Conservation (phyloP, 2,797 vertebrate genomes). For the Geotrypetes seraphini region DNA sequence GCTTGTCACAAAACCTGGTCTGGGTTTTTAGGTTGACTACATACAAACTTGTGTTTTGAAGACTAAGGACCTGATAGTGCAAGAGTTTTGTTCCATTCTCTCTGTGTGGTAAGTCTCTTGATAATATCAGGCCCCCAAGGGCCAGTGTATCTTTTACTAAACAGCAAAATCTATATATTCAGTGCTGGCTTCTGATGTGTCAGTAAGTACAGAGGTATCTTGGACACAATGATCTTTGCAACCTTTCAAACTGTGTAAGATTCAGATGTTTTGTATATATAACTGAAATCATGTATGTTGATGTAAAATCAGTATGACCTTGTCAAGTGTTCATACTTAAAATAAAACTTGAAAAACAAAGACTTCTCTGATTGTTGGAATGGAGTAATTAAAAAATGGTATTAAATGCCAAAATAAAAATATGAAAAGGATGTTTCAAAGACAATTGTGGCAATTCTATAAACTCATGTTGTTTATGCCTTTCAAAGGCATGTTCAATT, state of each 20-base stretch:
- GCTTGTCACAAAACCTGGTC: constrained; percentile 23
- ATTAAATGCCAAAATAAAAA: too few relatives aligned
- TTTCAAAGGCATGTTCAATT: too few relatives aligned
- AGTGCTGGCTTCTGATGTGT: constrained; percentile 49
- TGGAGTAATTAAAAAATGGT: constrained; percentile 20
- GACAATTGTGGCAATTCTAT: too few relatives aligned
- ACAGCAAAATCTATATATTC: constrained; percentile 40
- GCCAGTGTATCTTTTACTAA: constrained; percentile 47
- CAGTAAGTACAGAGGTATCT: constrained; percentile 46
- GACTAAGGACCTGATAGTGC: too few relatives aligned
- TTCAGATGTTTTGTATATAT: constrained; percentile 64
- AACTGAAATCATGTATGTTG: constrained; percentile 57
- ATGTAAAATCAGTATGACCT: constrained; percentile 65
- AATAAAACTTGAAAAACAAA: constrained; percentile 67
- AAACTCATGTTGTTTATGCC: too few relatives aligned
- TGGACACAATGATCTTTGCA: constrained; percentile 52
- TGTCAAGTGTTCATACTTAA: constrained; percentile 69
- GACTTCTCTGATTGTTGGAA: constrained; percentile 27
- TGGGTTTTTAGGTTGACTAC: constrained; percentile 43
- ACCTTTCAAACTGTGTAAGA: constrained; percentile 61
- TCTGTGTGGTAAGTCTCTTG: neutral
- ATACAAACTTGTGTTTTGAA: constrained; percentile 43
- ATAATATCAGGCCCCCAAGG: constrained; percentile 12
- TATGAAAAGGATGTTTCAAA: too few relatives aligned
- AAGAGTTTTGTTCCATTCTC: neutral